phyloP scores from a whole-genome alignment of 2,797 vertebrate genomes.

The Sylvilagus floridanus region DNA sequence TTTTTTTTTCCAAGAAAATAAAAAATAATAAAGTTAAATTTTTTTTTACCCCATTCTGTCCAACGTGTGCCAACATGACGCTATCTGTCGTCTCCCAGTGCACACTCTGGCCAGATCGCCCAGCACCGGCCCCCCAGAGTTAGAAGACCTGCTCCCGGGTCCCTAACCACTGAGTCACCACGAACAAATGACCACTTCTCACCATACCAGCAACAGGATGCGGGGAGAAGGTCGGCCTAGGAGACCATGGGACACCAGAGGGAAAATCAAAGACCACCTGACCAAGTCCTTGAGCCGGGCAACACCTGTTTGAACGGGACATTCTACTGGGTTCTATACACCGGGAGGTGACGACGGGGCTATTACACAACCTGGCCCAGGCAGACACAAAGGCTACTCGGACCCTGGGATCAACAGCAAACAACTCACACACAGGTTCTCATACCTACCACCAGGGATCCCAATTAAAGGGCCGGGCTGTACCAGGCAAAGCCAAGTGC shows the following conservation, averaged over 20 bases:
- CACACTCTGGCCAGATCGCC: background rate
- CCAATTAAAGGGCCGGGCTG: background rate
- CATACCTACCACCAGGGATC: background rate
- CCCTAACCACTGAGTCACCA: background rate
- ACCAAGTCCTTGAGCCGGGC: background rate
- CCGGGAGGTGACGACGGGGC: background rate
- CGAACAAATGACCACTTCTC: background rate
- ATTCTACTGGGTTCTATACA: background rate
- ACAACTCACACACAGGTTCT: background rate
- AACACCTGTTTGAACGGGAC: background rate
- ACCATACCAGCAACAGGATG: background rate
- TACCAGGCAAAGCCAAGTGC: background rate
- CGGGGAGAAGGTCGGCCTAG: too few relatives aligned
- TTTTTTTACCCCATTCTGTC: background rate
- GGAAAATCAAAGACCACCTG: background rate
- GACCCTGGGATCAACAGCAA: background rate
- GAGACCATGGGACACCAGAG: background rate
- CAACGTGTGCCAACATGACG: background rate
- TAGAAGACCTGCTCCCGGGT: background rate
- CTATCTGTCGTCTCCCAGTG: background rate
- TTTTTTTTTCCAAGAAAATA: background rate
- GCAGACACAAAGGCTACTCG: background rate
- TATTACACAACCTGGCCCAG: background rate
- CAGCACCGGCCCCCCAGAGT: background rate
- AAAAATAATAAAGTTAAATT: constrained; percentile 36